These are phyloP conservation scores for Pygoscelis antarcticus DNA, from an alignment of 2,113 vertebrate species.

Conservation along the genomic window DNA sequence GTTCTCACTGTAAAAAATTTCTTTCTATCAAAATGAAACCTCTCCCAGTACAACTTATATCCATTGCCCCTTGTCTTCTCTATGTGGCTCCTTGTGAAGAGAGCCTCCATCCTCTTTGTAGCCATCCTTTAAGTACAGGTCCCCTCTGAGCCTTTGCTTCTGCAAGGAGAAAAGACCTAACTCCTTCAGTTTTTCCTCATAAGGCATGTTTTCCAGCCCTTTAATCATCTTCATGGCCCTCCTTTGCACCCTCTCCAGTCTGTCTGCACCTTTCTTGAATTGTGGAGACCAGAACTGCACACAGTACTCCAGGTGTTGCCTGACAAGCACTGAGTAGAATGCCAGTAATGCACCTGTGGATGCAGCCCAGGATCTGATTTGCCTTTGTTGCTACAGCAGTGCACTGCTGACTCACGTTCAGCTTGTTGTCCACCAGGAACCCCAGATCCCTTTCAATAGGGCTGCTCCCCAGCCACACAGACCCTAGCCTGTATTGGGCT, in stretches of 20 bases:
- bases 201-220: neutral
- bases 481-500: neutral
- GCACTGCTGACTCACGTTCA: rapidly evolving
- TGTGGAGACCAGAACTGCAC: neutral
- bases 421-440: neutral
- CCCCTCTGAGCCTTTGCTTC: neutral
- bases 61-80: neutral
- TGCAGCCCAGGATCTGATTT: neutral
- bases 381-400: neutral
- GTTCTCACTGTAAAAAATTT: neutral
- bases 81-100: neutral
- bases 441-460: neutral
- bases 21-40: neutral
- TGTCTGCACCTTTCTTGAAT: too few species aligned
- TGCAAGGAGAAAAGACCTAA: rapidly evolving
- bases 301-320: neutral
- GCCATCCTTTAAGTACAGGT: neutral
- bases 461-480: neutral
- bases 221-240: neutral
- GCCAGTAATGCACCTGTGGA: neutral
- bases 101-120: neutral
- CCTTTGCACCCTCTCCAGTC: neutral
- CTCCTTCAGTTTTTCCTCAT: neutral
- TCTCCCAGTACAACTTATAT: neutral
- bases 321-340: neutral